phyloP scores from a whole-genome alignment of 2,113 vertebrate genomes.

The Cyrtonyx montezumae region DNA sequence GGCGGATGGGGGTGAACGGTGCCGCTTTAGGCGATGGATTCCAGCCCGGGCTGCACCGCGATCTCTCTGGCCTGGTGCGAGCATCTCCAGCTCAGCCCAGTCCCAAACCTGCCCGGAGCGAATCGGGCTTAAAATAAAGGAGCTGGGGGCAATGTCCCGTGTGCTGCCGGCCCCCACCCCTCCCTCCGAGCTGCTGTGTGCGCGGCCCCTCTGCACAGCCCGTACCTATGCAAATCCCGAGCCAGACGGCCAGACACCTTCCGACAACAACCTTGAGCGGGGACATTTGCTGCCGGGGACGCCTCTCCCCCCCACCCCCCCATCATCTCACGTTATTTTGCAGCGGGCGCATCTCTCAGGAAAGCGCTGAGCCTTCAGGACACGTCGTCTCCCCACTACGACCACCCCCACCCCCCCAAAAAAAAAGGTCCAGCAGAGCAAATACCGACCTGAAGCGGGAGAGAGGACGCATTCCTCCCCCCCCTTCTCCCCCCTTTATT shows the following conservation, averaged over 20 bases:
- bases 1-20: background rate
- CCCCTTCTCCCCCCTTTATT: no score
- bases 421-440: background rate
- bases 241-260: background rate
- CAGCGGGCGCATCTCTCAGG: no score
- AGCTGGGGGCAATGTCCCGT: background rate
- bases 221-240: background rate
- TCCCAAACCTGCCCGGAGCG: background rate
- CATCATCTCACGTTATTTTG: background rate
- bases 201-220: background rate
- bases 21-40: slow-evolving; percentile 20
- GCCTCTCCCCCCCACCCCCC: background rate
- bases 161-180: fast-evolving
- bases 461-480: background rate
- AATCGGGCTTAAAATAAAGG: background rate
- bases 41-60: background rate
- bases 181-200: background rate
- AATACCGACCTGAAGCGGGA: background rate
- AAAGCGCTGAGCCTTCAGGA: background rate
- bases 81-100: background rate
- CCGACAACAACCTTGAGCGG: background rate
- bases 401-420: no score
- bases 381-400: background rate
- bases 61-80: slow-evolving; percentile 32
- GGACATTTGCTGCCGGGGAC: background rate